Base-by-base conservation (phyloP, 2,888 invertebrate species). In the Scelioninae gen. 1 region DNA sequence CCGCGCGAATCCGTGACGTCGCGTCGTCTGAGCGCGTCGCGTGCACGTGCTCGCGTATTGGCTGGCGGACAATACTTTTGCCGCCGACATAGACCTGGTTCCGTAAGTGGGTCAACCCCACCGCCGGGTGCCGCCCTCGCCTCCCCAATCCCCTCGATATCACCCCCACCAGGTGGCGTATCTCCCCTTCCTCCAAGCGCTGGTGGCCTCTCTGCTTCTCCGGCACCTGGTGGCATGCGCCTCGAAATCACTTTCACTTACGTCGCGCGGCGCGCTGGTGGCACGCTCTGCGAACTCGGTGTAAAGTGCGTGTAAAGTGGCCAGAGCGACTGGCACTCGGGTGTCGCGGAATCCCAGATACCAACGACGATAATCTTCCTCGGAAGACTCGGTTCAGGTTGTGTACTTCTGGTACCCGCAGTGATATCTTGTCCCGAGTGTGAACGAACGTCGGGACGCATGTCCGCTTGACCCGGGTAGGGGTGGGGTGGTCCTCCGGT, bases 61-160 rank as follows among this genome's bases (percentile, higher is more conserved):
- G 82, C 83, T 62, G 76, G 29, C 86, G 89, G 92, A 91, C 91
- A 92, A 92, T 92, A 91, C 89, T 92, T 91, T 87, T 91, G 86
- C 92, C 86, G 91, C 92, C 92, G 92, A 96, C 96, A 96, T 96
- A 96, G 96, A 96, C 96, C 96, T 96, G 96, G 96, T 96, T 96
- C 95, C 95, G 95, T 96, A 97, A 96, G 96, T 96, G 95, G 96
- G 96, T 96, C 96, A 96, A 92, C 93, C 92, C 91, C 90, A 86
- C 92, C 86, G n/a, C 43, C 31, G 49, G n/a, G 74, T 43, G 58
- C 53, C 43, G 56, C 69, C 79, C 75, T 60, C 71, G 68, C 71
- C 77, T 66, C 82, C 72, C 71, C 86, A 78, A 71, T 51, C 86
- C 80, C 84, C 82, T 82, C 80, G n/a, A n/a, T n/a, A n/a, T n/a